These are phyloP conservation scores for Thamnophis sirtalis DNA, from an alignment of 2,113 vertebrate species.

Conservation along the genomic window DNA sequence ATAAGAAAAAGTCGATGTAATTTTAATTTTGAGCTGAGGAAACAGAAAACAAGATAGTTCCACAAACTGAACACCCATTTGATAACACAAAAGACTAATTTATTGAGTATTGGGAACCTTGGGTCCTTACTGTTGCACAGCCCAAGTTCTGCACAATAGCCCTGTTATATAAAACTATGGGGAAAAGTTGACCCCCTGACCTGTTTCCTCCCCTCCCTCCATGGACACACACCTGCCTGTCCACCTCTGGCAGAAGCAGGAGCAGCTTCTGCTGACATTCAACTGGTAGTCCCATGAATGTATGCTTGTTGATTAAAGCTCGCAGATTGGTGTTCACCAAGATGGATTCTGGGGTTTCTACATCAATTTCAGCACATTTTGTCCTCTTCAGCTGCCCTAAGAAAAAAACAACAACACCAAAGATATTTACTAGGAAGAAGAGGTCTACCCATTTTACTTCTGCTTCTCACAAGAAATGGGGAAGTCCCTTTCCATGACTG, in stretches of 20 bases:
- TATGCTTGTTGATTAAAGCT: slow-evolving; percentile 96
- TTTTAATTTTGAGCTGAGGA: neutral
- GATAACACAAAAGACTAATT: neutral
- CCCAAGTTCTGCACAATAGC: neutral
- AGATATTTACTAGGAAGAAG: neutral
- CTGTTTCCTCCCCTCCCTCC: neutral
- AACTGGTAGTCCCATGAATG: slow-evolving; percentile 81
- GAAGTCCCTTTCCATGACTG: neutral
- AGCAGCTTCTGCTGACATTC: slow-evolving; percentile 91
- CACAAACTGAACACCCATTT: neutral
- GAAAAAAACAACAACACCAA: neutral
- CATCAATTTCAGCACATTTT: slow-evolving; percentile 89
- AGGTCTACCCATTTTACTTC: too few species aligned
- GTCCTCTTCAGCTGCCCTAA: slow-evolving; percentile 90
- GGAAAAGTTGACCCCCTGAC: too few species aligned
- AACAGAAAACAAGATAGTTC: neutral
- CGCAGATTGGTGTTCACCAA: slow-evolving; percentile 96
- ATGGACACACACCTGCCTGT: slow-evolving; percentile 80
- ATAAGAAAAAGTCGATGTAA: neutral
- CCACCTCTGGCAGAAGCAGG: slow-evolving; percentile 87
- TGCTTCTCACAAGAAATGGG: neutral
- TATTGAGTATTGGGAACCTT: too few species aligned
- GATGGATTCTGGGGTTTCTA: slow-evolving; percentile 97
- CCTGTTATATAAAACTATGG: too few species aligned
- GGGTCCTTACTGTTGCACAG: neutral